phyloP scores from a whole-genome alignment of 2,888 invertebrate species.

The Chirona hameri region DNA sequence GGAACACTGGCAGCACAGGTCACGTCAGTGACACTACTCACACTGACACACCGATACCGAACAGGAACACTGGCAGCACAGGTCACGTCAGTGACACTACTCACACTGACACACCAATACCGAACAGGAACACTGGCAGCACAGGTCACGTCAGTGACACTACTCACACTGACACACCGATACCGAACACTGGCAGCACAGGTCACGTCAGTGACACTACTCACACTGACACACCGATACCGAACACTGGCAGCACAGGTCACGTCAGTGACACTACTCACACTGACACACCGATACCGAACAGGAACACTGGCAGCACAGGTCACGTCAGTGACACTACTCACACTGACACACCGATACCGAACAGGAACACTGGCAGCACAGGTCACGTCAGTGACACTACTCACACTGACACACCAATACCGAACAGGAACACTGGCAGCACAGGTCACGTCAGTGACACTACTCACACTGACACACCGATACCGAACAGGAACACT shows the following conservation, averaged over 20 bases:
- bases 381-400: too few relatives aligned
- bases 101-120: slow-evolving; percentile 96
- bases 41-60: slow-evolving; percentile 93
- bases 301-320: slow-evolving; percentile 63
- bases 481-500: slow-evolving; percentile 96
- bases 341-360: slow-evolving; percentile 96
- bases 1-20: slow-evolving; percentile 53
- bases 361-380: slow-evolving; percentile 75
- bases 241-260: slow-evolving; percentile 65
- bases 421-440: slow-evolving; percentile 87
- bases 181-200: slow-evolving; percentile 72
- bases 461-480: slow-evolving; percentile 76
- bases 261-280: slow-evolving; percentile 54
- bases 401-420: slow-evolving; percentile 88
- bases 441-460: too few relatives aligned
- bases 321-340: too few relatives aligned
- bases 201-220: too few relatives aligned
- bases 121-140: slow-evolving; percentile 75
- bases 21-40: slow-evolving; percentile 54
- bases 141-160: too few relatives aligned
- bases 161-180: slow-evolving; percentile 88
- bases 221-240: slow-evolving; percentile 96
- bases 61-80: slow-evolving; percentile 63
- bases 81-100: too few relatives aligned
- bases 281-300: slow-evolving; percentile 93